Evolutionary conservation across 2,888 invertebrate genomes (phyloP), one percentile per base, ranked within the genome.

Genomic region (Lissonota sp.): DNA sequence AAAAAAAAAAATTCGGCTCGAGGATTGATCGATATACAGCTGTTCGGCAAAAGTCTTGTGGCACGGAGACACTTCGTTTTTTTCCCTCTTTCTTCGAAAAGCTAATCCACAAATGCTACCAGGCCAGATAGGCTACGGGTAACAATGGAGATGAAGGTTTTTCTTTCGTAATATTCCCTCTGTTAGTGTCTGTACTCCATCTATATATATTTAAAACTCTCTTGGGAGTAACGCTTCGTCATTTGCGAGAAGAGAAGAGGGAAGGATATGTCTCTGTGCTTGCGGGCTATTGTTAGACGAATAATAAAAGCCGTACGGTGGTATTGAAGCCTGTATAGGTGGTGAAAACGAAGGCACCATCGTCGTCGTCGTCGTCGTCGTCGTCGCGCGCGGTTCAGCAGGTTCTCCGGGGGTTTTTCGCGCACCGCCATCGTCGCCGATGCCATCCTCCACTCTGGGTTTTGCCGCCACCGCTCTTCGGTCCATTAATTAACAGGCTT

Each of bases 401-500:
- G 26, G 73, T 77, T 37, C 74, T 66, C 46, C 69, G 53, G 64
- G 74, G 79, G 75, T 75, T 81, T 77, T 63, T 76, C 44, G 62
- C 66, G 75, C 75, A 80, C 67, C 66, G 79, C 74, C 62, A 76
- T 82, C 64, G 46, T 26, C 40, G 76, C 53, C 69, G 75, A 78
- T 74, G 70, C 58, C 79, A 81, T 79, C 75, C 70, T 55, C 74
- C 66, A 55, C 46, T 67, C 63, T 51, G 51, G 79, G 40, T 37
- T 51, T 63, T 72, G 70, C 83, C 82, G 83, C 84, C 79, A 82
- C 75, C 84, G 83, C 86, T 83, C 86, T 85, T 86, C 86, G 90
- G 87, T 91, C 89, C 91, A 92, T 92, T 92, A 92, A 92, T 92
- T 92, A 92, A 92, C 91, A 91, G 91, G 89, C 91, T 90, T 92